These are phyloP conservation scores for Telmatherina bonti DNA, from an alignment of 2,797 vertebrate genomes.

Conservation along the genomic window DNA sequence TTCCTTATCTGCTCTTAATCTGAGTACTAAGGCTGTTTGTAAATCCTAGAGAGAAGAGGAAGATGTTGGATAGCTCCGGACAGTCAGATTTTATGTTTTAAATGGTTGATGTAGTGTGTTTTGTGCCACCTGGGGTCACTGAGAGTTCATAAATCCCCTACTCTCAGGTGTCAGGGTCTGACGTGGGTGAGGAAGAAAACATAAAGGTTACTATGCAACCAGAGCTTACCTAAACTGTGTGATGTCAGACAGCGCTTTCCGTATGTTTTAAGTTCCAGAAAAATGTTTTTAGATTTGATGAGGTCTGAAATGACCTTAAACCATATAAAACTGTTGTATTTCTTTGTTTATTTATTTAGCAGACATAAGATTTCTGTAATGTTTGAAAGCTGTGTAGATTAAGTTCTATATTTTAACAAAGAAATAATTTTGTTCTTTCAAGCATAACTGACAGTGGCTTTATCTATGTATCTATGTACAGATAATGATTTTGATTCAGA, in stretches of 20 bases:
- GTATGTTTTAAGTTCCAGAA: neutral
- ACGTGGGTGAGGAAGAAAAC: slow-evolving; percentile 37
- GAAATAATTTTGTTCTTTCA: too few species aligned
- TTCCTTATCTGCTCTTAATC: neutral
- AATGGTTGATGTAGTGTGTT: slow-evolving; percentile 12
- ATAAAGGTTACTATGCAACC: slow-evolving; percentile 36
- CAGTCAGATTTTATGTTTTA: slow-evolving; percentile 22
- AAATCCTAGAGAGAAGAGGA: slow-evolving; percentile 1
- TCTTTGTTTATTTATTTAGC: neutral
- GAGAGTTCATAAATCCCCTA: slow-evolving; percentile 31
- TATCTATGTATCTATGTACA: neutral
- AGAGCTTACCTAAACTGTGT: slow-evolving; percentile 23
- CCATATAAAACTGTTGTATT: too few species aligned
- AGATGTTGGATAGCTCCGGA: neutral
- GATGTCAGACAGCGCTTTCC: slow-evolving; percentile 10
- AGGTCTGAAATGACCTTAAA: neutral
- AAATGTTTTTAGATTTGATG: neutral
- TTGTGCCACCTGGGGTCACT: slow-evolving; percentile 18
- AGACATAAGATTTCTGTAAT: neutral
- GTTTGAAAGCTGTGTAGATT: neutral
- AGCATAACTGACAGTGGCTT: neutral
- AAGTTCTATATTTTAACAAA: neutral
- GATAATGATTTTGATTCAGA: slow-evolving; percentile 5
- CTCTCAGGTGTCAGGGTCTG: slow-evolving; percentile 42
- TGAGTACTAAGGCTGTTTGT: neutral